A percentile compares a stretch with the other conserved stretches of the same genome.
phyloP scores from a whole-genome alignment of 2,113 vertebrate genomes.

The Alligator sinensis region DNA sequence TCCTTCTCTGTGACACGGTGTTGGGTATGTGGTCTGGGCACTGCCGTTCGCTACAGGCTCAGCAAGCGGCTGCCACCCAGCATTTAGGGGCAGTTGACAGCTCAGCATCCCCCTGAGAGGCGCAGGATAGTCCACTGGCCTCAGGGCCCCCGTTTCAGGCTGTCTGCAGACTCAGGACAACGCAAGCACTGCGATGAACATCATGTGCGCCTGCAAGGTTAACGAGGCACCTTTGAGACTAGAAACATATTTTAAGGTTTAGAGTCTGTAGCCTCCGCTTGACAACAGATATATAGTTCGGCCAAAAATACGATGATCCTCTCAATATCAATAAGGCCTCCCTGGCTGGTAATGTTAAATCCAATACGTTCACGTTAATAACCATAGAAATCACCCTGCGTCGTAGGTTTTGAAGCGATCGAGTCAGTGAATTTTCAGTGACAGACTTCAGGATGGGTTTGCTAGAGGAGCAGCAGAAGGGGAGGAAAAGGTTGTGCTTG shows the following conservation, averaged over 20 bases:
- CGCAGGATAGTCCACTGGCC: neutral
- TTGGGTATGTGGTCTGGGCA: too few relatives aligned
- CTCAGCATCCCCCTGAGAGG: neutral
- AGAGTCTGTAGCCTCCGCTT: neutral
- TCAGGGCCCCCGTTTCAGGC: fast-evolving
- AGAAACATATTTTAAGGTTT: neutral
- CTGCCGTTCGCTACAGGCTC: too few relatives aligned
- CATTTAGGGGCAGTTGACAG: too few relatives aligned
- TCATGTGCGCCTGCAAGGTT: fast-evolving
- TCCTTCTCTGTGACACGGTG: too few relatives aligned
- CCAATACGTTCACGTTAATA: neutral
- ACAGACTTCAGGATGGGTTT: neutral
- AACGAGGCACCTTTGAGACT: neutral
- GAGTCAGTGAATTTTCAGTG: neutral
- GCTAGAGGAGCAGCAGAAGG: neutral
- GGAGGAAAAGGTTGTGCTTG: neutral
- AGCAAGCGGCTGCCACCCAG: too few relatives aligned
- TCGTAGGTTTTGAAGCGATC: neutral
- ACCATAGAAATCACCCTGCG: neutral
- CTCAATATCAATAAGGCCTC: neutral
- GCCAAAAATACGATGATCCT: neutral
- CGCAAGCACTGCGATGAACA: fast-evolving
- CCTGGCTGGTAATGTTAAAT: neutral
- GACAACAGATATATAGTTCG: neutral
- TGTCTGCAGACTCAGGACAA: fast-evolving